Conservation (phyloP, 2,113 vertebrate genomes). For the Aythya baeri region DNA sequence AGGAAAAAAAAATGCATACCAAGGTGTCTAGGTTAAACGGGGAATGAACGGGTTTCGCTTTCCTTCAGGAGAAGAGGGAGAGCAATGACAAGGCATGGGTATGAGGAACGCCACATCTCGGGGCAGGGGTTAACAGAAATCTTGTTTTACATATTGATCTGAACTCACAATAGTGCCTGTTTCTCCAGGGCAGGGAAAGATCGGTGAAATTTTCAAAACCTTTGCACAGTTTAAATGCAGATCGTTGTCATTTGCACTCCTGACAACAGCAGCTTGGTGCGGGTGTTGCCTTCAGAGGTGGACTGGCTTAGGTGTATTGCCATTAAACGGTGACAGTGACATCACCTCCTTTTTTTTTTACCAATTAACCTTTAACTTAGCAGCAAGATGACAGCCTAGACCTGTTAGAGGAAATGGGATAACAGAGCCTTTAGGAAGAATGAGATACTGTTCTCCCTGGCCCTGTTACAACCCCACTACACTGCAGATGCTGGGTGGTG, state of each 20-base stretch:
- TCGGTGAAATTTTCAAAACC: background rate
- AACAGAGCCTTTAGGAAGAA: background rate
- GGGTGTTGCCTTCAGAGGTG: background rate
- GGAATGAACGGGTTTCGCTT: background rate
- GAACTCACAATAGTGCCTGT: background rate
- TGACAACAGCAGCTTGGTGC: background rate
- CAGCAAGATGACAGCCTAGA: background rate
- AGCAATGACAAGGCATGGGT: background rate
- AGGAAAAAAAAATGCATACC: too few species aligned
- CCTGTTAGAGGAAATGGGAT: background rate
- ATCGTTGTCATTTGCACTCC: background rate
- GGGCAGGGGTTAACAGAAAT: background rate
- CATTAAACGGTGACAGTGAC: background rate
- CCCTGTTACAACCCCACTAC: background rate
- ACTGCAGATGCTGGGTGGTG: fast-evolving
- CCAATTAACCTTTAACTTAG: background rate
- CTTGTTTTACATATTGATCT: background rate
- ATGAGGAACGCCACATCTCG: fast-evolving
- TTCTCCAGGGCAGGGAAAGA: background rate
- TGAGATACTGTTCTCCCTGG: background rate
- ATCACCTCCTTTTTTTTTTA: background rate
- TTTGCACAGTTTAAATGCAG: background rate
- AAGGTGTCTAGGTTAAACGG: background rate
- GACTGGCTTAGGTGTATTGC: background rate
- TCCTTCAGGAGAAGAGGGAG: background rate